Evolutionary conservation across 2,888 invertebrate genomes (phyloP), one percentile per base, ranked within the genome.

Genomic region (Tetropium fuscum): DNA sequence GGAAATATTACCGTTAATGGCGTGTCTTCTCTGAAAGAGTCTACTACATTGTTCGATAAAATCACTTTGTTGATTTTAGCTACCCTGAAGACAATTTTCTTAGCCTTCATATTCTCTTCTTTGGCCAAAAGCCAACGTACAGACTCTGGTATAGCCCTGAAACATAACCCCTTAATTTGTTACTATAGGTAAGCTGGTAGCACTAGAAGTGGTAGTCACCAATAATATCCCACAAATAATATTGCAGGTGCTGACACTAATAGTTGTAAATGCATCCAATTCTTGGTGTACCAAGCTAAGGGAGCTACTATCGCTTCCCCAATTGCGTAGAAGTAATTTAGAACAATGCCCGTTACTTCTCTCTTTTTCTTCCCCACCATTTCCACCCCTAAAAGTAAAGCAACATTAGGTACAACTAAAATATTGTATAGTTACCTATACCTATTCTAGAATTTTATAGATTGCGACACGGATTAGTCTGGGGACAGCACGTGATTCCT

Each of bases 101-200:
- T 83, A 0, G 88, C 89, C 70, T 85, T 83, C 38, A 82, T 78
- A 27, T 83, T 82, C 61, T 84, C 80, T 34, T 85, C 81, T 36
- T 86, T 85, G 0, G 87, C 86, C 53, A 88, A 77, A 11, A 89
- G 78, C 89, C 89, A 90, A 63, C 90, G 80, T 0, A 88, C 86
- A 0, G 88, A 89, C 77, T 90, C 90, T 0, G 89, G 89, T 15
- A 89, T 82, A 19, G 85, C 73, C 82, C 85, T 86, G 62, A 15
- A 73, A 73, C 8, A 38, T 1, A 13, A 10, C 3, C 1, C 11
- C n/a, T 45, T 34, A 32, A 48, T 32, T 20, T 13, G 3, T 16
- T 18, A 38, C 2, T 38, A 7, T 36, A 16, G 8, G 3, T 18
- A 16, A 8, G 38, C 18, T 8, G 6, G 1, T 38, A 1, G 1